Base-by-base conservation (phyloP, 2,113 vertebrate species). In the Hydrolagus affinis region DNA sequence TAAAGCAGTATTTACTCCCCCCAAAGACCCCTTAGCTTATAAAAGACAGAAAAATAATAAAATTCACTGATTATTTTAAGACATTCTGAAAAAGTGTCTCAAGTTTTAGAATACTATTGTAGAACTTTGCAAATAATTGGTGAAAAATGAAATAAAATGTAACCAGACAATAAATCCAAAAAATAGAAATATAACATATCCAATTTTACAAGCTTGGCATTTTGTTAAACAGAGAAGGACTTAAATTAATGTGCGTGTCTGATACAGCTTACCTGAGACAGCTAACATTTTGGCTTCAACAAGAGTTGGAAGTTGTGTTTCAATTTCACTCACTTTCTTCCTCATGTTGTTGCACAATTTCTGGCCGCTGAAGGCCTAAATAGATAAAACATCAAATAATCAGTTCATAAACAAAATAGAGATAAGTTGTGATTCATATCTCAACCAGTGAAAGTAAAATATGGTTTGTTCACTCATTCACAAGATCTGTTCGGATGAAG, bases 241-340 rank as follows among this genome's bases (percentile, higher is more conserved):
- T 71, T 71, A 25, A 25, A 14, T 75, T 15, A 62, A 2, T 64
- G 66, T 66, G 25, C 32, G 66, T 83, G 66, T 9, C 19, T 30
- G 30, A 68, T 4, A 66, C 78, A 83, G 66, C 86, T 87, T 92
- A 95, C 95, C 95, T 92, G 96, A 95, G 87, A 94, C 86, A 87
- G 96, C 95, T 0, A 95, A 91, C 88, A 93, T 90, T 90, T 96
- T 97, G 88, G 95, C 95, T 90, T 98, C 96, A 9, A 96, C 94
- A 87, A 97, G 90, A 0, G 91, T 88, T 85, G 94, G 91, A 70
- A 97, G 94, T 21, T 94, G 95, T 21, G 92, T 93, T 87, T 98
- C 96, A 68, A 95, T 94, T 88, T 96, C 94, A 11, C 89, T 93
- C 86, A 95, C 93, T 92, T 94, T 95, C 89, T 91, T 94, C 87